These are phyloP conservation scores for Prolemur simus DNA, from an alignment of 2,113 vertebrate genomes.

Conservation along the genomic window DNA sequence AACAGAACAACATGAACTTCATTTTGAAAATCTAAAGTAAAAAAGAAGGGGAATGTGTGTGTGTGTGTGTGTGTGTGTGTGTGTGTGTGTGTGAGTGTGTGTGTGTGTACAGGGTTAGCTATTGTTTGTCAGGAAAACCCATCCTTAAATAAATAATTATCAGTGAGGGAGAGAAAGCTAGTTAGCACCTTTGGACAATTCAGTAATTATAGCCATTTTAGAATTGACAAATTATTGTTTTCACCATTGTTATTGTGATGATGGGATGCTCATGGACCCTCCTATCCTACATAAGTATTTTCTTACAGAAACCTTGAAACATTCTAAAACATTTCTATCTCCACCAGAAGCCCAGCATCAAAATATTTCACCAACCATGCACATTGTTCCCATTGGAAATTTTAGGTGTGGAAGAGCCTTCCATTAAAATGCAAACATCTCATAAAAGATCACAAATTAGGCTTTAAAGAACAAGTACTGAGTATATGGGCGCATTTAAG, in stretches of 20 bases:
- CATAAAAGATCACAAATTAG: neutral
- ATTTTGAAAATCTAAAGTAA: slow-evolving; percentile 20
- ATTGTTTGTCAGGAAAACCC: neutral
- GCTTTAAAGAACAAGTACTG: neutral
- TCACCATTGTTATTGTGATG: neutral
- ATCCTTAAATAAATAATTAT: neutral
- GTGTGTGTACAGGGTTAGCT: neutral
- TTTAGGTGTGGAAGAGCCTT: neutral
- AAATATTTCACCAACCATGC: neutral
- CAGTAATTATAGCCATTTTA: neutral
- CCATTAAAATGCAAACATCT: slow-evolving; percentile 10
- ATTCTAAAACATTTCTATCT: neutral
- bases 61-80: neutral
- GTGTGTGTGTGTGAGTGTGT: neutral
- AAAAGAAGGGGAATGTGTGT: neutral
- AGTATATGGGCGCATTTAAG: neutral
- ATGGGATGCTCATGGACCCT: neutral
- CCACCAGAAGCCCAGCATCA: neutral
- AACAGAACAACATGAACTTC: slow-evolving; percentile 1
- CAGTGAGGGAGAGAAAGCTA: neutral
- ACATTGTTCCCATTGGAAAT: neutral
- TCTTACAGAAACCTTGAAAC: neutral
- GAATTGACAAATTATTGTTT: neutral
- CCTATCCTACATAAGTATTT: neutral
- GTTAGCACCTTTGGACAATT: neutral